Conservation (phyloP, 2,113 vertebrate genomes). For the Seriola quinqueradiata region DNA sequence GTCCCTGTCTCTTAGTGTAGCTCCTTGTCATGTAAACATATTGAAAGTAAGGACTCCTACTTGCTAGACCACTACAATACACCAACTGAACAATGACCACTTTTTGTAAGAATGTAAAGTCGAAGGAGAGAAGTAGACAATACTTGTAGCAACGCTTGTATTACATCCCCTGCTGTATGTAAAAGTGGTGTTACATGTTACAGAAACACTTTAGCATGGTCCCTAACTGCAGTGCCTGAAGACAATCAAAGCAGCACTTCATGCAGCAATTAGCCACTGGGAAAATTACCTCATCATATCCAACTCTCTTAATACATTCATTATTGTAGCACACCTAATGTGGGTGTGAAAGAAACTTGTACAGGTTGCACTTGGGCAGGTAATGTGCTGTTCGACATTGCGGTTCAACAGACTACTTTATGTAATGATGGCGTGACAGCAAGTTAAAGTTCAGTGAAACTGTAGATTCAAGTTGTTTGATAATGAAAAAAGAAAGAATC, state of each 20-base stretch:
- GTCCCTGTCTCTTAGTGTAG: neutral
- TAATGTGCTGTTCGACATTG: neutral
- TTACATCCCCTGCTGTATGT: neutral
- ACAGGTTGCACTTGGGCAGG: neutral
- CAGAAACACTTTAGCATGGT: neutral
- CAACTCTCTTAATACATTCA: neutral
- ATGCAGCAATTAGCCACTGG: too few species aligned
- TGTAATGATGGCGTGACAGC: slow-evolving; percentile 8
- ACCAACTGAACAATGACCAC: neutral
- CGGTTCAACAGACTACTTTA: neutral
- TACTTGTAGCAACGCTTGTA: too few species aligned
- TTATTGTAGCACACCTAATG: neutral
- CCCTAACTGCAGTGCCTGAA: neutral
- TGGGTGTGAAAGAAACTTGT: neutral
- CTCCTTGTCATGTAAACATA: neutral
- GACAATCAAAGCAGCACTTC: too few species aligned
- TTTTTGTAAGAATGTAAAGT: neutral
- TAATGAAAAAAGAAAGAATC: slow-evolving; percentile 7
- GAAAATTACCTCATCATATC: neutral
- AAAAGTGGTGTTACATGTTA: neutral
- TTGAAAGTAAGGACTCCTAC: neutral
- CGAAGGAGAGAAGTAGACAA: too few species aligned
- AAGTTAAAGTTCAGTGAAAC: neutral
- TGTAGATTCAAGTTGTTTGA: neutral
- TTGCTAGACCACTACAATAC: too few species aligned